These are phyloP conservation scores for Pteropus rufus DNA, from an alignment of 2,797 vertebrate species.

Conservation along the genomic window DNA sequence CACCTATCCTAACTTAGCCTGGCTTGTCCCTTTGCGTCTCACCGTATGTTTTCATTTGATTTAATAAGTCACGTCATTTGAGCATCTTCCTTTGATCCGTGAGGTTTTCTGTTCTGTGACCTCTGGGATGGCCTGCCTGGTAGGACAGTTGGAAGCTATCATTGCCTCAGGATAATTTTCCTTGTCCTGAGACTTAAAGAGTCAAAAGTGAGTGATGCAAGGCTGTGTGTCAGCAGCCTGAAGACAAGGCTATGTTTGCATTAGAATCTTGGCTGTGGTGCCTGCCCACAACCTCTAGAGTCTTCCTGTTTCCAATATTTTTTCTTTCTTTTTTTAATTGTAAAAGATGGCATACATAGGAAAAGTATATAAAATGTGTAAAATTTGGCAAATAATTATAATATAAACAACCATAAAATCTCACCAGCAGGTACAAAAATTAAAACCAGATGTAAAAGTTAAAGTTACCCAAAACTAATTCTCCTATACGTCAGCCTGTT, in stretches of 20 bases:
- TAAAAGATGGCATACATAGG: neutral
- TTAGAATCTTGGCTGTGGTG: neutral
- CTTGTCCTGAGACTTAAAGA: neutral
- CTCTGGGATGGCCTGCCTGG: neutral
- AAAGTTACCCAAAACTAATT: slow-evolving; percentile 11
- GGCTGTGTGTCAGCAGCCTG: neutral
- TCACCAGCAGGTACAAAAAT: slow-evolving; percentile 16
- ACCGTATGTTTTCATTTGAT: neutral
- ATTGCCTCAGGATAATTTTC: neutral
- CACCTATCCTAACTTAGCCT: neutral
- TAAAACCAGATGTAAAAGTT: slow-evolving; percentile 33
- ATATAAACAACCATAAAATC: slow-evolving; percentile 10
- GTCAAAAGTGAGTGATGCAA: neutral
- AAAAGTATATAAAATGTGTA: neutral
- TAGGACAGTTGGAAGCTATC: neutral
- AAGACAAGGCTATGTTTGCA: neutral
- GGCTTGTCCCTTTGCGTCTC: no score
- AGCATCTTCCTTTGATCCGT: neutral
- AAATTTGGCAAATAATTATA: slow-evolving; percentile 15
- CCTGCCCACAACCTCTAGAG: neutral
- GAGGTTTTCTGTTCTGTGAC: neutral
- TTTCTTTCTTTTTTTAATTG: neutral
- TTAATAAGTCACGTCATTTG: neutral
- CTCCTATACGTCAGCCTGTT: neutral
- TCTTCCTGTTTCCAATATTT: neutral